Base-by-base conservation (phyloP, 2,113 vertebrate species). In the Sakesphorus luctuosus region DNA sequence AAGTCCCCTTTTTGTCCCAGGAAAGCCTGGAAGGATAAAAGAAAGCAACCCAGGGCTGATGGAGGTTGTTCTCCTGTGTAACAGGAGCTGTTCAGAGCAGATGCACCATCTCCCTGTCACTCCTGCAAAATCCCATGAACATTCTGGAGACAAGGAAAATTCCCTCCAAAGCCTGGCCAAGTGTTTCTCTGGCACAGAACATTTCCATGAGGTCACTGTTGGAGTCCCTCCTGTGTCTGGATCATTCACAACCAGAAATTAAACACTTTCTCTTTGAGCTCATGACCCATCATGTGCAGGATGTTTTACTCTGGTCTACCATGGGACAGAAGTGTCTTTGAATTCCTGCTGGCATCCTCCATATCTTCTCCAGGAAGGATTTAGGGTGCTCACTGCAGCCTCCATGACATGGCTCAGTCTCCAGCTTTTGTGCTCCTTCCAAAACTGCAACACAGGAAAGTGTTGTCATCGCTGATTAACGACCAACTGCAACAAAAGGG, bases 191-290 rank as follows among this genome's bases (percentile, higher is more conserved):
- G 96, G 93, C 89, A 62, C 43, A 17, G 68, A 76, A 9, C 63
- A 1, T 11, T 40, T 44, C 25, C 59, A 49, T 96, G 94, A 96
- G 89, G 80, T 96, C 93, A 96, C 55, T 29, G 6, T 17, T 94
- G 96, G 96, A 95, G 71, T 25, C 77, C 55, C 72, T 96, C 80
- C 94, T 50, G 1, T 7, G 49, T 10, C 94, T 88, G 17, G 20
- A 40, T 40, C 12, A 3, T 28, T 88, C 49, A 40, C 36, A 19
- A 40, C 2, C 66, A 72, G 71, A 75, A 52, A 90, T 20, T 3
- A 31, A 68, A 65, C 25, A 0, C 18, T 36, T 53, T 53, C n/a
- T 63, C 7, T 38, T 13, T 10, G 59, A 76, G 72, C 33, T 82
- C 14, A 17, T 40, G 79, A n/a, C 46, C 55, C 59, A 7, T 56